These are phyloP conservation scores for Empis livida DNA, from an alignment of 2,888 invertebrate genomes.

Conservation along the genomic window DNA sequence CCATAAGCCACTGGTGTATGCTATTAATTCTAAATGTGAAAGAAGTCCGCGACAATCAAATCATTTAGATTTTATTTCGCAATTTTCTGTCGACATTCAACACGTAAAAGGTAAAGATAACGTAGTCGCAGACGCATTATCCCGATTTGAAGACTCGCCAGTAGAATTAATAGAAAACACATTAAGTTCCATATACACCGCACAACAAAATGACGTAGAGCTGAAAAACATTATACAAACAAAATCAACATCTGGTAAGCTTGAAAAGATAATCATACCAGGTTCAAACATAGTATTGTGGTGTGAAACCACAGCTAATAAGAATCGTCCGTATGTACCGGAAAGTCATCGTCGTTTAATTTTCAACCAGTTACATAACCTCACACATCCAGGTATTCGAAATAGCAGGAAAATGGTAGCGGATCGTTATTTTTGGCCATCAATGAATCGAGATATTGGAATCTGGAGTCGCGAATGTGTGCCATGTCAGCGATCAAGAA, in stretches of 20 bases:
- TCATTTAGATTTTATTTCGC: neutral
- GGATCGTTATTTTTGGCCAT: slow-evolving; percentile 18
- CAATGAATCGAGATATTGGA: slow-evolving; percentile 16
- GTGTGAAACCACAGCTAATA: neutral
- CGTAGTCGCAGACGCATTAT: neutral
- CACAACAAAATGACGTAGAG: neutral
- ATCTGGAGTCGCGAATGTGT: slow-evolving; percentile 21
- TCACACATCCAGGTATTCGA: slow-evolving; percentile 12
- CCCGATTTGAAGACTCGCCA: neutral
- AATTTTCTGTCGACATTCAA: neutral
- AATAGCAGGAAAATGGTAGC: slow-evolving; percentile 12
- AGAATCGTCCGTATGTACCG: slow-evolving; percentile 13
- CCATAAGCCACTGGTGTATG: slow-evolving; percentile 2
- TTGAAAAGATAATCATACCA: too few relatives aligned
- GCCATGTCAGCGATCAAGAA: slow-evolving; percentile 10
- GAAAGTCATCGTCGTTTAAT: neutral
- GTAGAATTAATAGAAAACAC: neutral
- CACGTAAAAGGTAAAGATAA: neutral
- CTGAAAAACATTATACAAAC: neutral
- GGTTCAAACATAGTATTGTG: neutral
- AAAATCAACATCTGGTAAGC: neutral
- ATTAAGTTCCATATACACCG: neutral
- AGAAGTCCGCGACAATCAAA: neutral
- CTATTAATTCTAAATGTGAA: neutral
- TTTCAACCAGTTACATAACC: neutral